phyloP scores from a whole-genome alignment of 2,797 vertebrate species.

The Macropodus opercularis region DNA sequence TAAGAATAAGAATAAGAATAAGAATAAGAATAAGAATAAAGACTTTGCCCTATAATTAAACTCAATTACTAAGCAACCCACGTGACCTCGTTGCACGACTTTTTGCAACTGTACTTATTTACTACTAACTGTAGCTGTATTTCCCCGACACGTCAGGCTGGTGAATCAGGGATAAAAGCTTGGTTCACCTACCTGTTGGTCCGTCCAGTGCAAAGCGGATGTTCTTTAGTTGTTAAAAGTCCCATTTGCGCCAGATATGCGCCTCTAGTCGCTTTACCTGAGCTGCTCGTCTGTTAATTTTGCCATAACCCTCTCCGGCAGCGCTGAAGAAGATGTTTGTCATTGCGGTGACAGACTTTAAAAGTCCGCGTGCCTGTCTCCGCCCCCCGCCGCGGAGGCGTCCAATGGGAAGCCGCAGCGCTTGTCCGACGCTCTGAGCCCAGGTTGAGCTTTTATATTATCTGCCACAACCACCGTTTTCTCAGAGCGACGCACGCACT shows the following conservation, averaged over 20 bases:
- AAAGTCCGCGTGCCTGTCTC: conserved; percentile 52
- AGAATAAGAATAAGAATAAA: too few relatives aligned
- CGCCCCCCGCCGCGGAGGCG: conserved; percentile 42
- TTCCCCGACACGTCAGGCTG: neutral
- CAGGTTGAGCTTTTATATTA: neutral
- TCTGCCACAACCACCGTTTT: neutral
- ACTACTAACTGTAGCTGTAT: neutral
- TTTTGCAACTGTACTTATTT: neutral
- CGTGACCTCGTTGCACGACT: neutral
- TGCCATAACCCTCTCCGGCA: conserved; percentile 69
- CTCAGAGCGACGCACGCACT: neutral
- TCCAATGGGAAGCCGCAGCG: conserved; percentile 70
- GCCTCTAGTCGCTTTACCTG: conserved; percentile 26
- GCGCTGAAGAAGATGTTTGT: conserved; percentile 62
- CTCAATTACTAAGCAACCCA: neutral
- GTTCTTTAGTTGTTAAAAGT: conserved; percentile 28
- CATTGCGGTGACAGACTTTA: conserved; percentile 63
- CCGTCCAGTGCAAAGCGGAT: conserved; percentile 31
- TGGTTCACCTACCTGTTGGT: conserved; percentile 66
- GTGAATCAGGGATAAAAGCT: neutral
- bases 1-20: too few relatives aligned
- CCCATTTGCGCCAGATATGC: conserved; percentile 41
- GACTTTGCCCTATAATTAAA: too few relatives aligned
- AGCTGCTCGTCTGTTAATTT: conserved; percentile 45
- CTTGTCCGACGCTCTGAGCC: conserved; percentile 38